These are phyloP conservation scores for Mimumesa dahlbomi DNA, from an alignment of 2,888 invertebrate species.

Conservation along the genomic window DNA sequence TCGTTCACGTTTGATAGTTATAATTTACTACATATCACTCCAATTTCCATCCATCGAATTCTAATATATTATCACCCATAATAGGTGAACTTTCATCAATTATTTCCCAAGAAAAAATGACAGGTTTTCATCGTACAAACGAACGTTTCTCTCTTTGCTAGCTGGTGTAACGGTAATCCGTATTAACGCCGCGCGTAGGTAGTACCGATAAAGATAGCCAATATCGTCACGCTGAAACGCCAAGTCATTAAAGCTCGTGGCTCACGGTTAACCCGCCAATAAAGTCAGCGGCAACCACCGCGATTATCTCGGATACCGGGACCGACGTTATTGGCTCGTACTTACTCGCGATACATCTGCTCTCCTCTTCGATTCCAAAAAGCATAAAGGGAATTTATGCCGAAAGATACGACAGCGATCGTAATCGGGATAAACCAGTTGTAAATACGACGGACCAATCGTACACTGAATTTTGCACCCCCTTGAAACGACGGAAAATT, in stretches of 20 bases:
- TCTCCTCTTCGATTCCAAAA: slow-evolving; percentile 10
- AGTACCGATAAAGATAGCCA: slow-evolving; percentile 55
- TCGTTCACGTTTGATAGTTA: too few relatives aligned
- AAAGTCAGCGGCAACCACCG: slow-evolving; percentile 46
- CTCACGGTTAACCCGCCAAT: slow-evolving; percentile 60
- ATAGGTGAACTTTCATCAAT: not conserved
- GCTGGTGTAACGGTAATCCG: slow-evolving; percentile 33
- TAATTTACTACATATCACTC: too few relatives aligned
- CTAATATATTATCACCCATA: too few relatives aligned
- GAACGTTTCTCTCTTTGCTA: slow-evolving; percentile 19
- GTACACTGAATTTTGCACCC: not conserved
- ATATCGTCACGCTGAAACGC: slow-evolving; percentile 52
- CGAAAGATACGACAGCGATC: slow-evolving; percentile 1
- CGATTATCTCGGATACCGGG: slow-evolving; percentile 42
- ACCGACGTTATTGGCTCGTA: slow-evolving; percentile 33
- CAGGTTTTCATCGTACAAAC: not conserved
- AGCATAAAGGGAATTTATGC: slow-evolving; percentile 16
- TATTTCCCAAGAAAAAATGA: not conserved
- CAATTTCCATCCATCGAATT: too few relatives aligned
- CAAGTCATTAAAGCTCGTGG: slow-evolving; percentile 59
- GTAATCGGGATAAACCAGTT: not conserved
- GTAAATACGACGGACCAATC: slow-evolving; percentile 9
- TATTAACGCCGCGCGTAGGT: slow-evolving; percentile 36
- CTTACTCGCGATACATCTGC: slow-evolving; percentile 24
- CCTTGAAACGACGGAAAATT: not conserved